A percentile compares a stretch with the other conserved stretches of the same genome.
These are phyloP conservation scores for Cremastinae sp. DNA, from an alignment of 2,888 invertebrate genomes.

Conservation along the genomic window DNA sequence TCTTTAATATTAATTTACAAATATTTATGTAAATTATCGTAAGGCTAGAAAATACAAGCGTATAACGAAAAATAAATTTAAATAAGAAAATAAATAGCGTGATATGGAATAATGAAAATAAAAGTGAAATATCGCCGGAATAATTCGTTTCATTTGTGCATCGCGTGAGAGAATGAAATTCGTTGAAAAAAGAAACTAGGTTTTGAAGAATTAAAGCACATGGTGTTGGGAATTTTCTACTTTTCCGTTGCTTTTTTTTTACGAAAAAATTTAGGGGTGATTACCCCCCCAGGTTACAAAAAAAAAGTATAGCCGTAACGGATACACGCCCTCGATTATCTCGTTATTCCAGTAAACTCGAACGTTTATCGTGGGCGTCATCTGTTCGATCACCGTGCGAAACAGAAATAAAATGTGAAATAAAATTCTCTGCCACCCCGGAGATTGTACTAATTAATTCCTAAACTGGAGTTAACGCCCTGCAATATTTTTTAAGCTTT, in stretches of 20 bases:
- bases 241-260: constrained; percentile 61
- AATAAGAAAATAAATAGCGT: background rate
- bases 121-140: background rate
- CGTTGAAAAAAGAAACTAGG: background rate
- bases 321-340: constrained; percentile 71
- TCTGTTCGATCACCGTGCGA: constrained; percentile 66
- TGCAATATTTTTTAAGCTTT: background rate
- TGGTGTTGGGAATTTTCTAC: constrained; percentile 68
- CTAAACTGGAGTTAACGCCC: constrained; percentile 7
- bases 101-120: background rate
- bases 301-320: constrained; percentile 66
- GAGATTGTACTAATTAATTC: constrained; percentile 51
- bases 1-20: constrained; percentile 27
- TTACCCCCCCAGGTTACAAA: constrained; percentile 25
- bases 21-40: constrained; percentile 36
- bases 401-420: constrained; percentile 5
- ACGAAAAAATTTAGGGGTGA: constrained; percentile 65
- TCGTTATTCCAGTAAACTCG: constrained; percentile 65
- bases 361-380: constrained; percentile 65
- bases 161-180: background rate
- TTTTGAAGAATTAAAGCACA: constrained; percentile 47
- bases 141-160: background rate
- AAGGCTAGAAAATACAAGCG: no score
- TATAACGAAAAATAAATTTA: background rate
- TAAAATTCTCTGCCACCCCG: constrained; percentile 44